phyloP scores from a whole-genome alignment of 2,113 vertebrate species.

The Pardalotus punctatus region DNA sequence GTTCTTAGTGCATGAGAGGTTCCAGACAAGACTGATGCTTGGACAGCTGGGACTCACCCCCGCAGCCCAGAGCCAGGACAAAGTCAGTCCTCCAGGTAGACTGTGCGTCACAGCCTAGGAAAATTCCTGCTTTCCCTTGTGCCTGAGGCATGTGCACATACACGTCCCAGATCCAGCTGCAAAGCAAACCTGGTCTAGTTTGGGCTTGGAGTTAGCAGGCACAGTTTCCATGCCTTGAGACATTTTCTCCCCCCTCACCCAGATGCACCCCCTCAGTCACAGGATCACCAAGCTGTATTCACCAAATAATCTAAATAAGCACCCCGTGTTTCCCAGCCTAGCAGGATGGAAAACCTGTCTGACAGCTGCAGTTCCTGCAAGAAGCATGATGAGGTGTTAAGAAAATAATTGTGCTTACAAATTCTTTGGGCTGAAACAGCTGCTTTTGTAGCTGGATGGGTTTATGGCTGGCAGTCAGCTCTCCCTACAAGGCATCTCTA shows the following conservation, averaged over 20 bases:
- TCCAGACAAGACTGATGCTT: background rate
- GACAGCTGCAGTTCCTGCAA: slow-evolving; percentile 24
- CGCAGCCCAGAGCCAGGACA: background rate
- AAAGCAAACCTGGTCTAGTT: background rate
- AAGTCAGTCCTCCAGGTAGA: background rate
- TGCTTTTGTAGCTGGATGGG: slow-evolving; percentile 32
- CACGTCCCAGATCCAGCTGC: background rate
- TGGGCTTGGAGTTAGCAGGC: background rate
- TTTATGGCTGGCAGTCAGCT: slow-evolving; percentile 17
- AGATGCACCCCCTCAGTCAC: background rate
- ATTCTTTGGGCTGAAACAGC: slow-evolving; percentile 32
- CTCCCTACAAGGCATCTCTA: background rate
- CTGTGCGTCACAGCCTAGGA: background rate
- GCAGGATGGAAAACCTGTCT: background rate
- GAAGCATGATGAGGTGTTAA: slow-evolving; percentile 53
- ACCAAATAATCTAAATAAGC: background rate
- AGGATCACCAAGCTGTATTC: background rate
- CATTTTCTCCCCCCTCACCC: background rate
- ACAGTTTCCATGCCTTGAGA: background rate
- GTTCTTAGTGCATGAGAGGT: background rate
- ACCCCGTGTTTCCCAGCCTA: background rate
- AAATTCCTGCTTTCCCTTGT: background rate
- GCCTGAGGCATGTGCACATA: background rate
- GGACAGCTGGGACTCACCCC: background rate
- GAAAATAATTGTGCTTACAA: slow-evolving; percentile 55